Percentiles rank a stretch among this genome's conserved stretches.
These are phyloP conservation scores for Adelognathus sp. DNA, from an alignment of 2,888 invertebrate species.

Conservation along the genomic window DNA sequence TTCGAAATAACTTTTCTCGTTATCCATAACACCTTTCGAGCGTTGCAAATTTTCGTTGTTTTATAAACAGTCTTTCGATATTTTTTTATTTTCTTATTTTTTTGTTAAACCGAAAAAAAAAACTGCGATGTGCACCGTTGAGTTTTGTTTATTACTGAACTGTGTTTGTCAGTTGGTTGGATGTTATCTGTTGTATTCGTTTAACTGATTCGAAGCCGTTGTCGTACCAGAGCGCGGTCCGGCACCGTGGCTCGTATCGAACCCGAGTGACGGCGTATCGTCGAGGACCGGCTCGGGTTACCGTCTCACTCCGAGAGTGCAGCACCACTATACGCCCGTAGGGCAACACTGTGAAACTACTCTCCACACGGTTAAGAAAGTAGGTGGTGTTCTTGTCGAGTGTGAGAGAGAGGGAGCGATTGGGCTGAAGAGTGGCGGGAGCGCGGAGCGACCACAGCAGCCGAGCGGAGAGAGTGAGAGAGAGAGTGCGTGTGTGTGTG, in stretches of 20 bases:
- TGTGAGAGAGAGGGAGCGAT: conserved; percentile 18
- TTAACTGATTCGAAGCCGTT: conserved; percentile 4
- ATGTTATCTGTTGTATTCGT: not conserved
- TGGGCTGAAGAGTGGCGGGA: conserved; percentile 32
- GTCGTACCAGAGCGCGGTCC: conserved; percentile 46
- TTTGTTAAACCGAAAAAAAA: no score
- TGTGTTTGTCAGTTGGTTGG: no score
- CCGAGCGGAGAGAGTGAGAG: conserved; percentile 37
- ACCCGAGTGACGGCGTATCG: conserved; percentile 62
- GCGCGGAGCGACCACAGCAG: conserved; percentile 44
- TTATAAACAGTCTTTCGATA: no score
- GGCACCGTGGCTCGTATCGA: conserved; percentile 63
- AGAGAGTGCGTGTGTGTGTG: conserved; percentile 25
- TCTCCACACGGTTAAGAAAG: conserved; percentile 61
- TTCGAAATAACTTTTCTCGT: not conserved
- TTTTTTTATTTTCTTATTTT: not conserved
- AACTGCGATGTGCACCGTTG: no score
- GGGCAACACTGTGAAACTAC: conserved; percentile 60
- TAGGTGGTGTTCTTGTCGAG: conserved; percentile 44
- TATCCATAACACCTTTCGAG: not conserved
- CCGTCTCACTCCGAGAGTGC: conserved; percentile 63
- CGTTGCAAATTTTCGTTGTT: no score
- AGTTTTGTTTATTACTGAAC: not conserved
- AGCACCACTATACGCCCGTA: conserved; percentile 64
- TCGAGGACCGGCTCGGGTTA: conserved; percentile 62